Conservation (phyloP, 2,888 invertebrate species). For the Charanyca ferruginea region DNA sequence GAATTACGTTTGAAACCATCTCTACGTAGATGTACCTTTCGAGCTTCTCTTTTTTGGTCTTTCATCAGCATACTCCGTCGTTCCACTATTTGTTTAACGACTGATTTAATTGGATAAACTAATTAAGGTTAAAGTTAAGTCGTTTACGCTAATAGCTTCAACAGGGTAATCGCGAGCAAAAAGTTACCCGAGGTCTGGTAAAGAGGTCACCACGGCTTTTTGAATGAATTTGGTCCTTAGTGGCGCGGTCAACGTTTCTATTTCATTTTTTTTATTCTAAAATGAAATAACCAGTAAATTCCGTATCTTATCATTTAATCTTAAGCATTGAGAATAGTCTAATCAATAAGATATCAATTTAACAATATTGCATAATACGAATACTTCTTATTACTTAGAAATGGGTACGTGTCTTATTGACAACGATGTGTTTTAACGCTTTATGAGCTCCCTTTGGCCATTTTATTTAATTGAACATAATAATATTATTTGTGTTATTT, state of each 20-base stretch:
- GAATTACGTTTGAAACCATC: not conserved
- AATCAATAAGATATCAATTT: too few species aligned
- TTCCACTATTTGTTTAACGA: conserved; percentile 34
- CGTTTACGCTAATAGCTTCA: conserved; percentile 44
- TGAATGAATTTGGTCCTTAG: conserved; percentile 6
- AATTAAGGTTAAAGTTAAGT: conserved; percentile 52
- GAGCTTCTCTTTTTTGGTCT: not conserved
- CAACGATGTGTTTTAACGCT: too few species aligned
- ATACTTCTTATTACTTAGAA: too few species aligned
- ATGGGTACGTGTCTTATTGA: too few species aligned
- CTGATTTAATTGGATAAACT: conserved; percentile 45
- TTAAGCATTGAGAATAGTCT: too few species aligned
- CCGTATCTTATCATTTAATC: not conserved
- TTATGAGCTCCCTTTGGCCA: too few species aligned
- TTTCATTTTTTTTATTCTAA: not conserved
- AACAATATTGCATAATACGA: too few species aligned
- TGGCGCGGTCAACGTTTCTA: not conserved
- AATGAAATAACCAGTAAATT: not conserved
- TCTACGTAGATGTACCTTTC: not conserved
- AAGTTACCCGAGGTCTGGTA: conserved; percentile 22
- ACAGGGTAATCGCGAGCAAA: conserved; percentile 30
- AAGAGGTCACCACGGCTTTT: conserved; percentile 18
- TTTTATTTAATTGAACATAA: too few species aligned
- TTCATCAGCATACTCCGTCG: conserved; percentile 3
- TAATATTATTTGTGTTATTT: too few species aligned